These are phyloP conservation scores for Epinotia demarniana DNA, from an alignment of 2,888 invertebrate genomes.

Conservation along the genomic window DNA sequence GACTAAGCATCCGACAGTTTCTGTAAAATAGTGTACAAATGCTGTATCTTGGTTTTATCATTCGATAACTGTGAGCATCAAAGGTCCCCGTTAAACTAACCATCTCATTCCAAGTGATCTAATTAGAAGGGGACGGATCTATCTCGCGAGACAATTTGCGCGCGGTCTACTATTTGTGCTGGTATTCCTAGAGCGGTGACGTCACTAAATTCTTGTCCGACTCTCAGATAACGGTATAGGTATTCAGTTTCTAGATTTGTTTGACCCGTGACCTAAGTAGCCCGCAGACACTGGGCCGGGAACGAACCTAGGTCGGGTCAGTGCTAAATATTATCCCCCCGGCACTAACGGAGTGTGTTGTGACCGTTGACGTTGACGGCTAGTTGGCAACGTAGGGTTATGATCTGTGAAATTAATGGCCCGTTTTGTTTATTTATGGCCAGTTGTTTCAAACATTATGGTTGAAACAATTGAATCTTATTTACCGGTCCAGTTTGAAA, in stretches of 20 bases:
- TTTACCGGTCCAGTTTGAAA: neutral
- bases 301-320: conserved; percentile 34
- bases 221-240: conserved; percentile 31
- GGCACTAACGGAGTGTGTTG: conserved; percentile 38
- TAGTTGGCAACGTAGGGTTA: conserved; percentile 19
- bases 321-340: conserved; percentile 24
- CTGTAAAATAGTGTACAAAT: neutral
- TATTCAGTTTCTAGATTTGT: conserved; percentile 34
- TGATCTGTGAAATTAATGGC: conserved; percentile 25
- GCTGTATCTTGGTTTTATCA: neutral
- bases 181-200: neutral
- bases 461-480: neutral
- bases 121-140: too few relatives aligned
- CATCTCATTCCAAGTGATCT: too few relatives aligned
- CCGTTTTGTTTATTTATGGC: conserved; percentile 5
- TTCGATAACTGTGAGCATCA: neutral
- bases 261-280: conserved; percentile 35
- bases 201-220: conserved; percentile 18
- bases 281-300: conserved; percentile 25
- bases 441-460: conserved; percentile 2
- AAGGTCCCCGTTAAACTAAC: neutral
- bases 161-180: too few relatives aligned
- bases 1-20: neutral
- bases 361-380: conserved; percentile 26
- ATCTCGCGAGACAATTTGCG: too few relatives aligned